Base-by-base conservation (phyloP, 2,888 invertebrate species). In the Gryllus longicercus region DNA sequence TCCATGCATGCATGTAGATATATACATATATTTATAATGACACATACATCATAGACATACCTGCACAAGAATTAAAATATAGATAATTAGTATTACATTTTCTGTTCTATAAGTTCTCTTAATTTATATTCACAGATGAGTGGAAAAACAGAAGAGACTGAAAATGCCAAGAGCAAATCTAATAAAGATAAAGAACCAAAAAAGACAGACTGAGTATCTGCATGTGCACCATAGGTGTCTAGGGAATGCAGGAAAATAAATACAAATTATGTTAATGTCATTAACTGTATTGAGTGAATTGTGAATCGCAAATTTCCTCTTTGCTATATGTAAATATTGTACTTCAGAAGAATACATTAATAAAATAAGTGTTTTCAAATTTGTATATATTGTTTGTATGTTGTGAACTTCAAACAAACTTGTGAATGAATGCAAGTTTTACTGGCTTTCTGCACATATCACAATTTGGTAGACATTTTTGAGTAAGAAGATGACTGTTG, bases 321-420 rank as follows among this genome's bases (percentile, higher is more conserved):
- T 11, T 63, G 63, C 63, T 63, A 5, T 63, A 14, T 63, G 63
- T 63, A 63, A 18, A 63, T 63, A 63, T n/a, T 63, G 63, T 18
- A 63, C n/a, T 3, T 63, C n/a, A 8, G 12, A 63, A 18, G 63
- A n/a, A 63, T 63, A 63, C n/a, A 18, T n/a, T 18, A 63, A 63
- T 63, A 18, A 63, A 63, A 63, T 63, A 63, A 63, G n/a, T 63
- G 63, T 63, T 63, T 63, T 63, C 63, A 63, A 63, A 38, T 38
- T 38, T 38, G 38, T 38, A 38, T 38, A 38, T 38, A 38, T 38
- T 38, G 38, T 38, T 38, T 38, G 38, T 8, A 38, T 38, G 38
- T 38, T 38, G 38, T 38, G 38, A 38, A 38, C 0, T 4, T 38
- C 1, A 8, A 38, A 38, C 38, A 8, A 38, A 38, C 8, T 38